Conservation (phyloP, 2,797 vertebrate genomes). For the Capromys pilorides region DNA sequence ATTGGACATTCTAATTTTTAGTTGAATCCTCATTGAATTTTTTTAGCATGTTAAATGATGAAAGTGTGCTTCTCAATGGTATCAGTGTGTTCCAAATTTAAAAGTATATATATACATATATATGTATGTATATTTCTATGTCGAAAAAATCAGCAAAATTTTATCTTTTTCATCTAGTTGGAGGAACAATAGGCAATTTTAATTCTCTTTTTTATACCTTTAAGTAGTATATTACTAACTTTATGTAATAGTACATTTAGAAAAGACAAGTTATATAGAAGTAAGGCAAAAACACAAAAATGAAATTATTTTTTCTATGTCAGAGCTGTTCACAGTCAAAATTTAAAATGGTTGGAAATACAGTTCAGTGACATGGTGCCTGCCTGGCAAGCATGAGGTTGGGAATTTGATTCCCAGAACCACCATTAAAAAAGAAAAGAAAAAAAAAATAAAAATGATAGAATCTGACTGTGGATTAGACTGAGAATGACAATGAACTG, state of each 20-base stretch:
- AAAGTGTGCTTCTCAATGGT: neutral
- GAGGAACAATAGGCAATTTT: neutral
- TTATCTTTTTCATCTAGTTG: neutral
- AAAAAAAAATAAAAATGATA: conserved; percentile 31
- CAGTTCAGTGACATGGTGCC: too few relatives aligned
- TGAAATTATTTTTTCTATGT: neutral
- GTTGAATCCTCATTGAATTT: neutral
- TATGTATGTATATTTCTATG: neutral
- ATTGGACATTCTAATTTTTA: conserved; percentile 29
- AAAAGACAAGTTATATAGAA: conserved; percentile 30
- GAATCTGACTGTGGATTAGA: conserved; percentile 6
- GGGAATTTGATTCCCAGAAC: too few relatives aligned
- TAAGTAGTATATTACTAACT: neutral
- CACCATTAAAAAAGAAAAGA: too few relatives aligned
- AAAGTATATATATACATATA: neutral
- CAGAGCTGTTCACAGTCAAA: conserved; percentile 27
- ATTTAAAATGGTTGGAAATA: neutral
- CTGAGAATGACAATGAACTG: conserved; percentile 47
- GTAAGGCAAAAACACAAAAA: conserved; percentile 60
- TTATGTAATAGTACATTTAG: conserved; percentile 15
- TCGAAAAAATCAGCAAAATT: conserved; percentile 8
- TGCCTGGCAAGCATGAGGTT: too few relatives aligned
- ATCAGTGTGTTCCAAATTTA: neutral
- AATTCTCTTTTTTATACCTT: conserved; percentile 43
- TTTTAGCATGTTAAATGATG: conserved; percentile 43